Conservation (phyloP, 2,113 vertebrate genomes). For the Sylvietta virens region DNA sequence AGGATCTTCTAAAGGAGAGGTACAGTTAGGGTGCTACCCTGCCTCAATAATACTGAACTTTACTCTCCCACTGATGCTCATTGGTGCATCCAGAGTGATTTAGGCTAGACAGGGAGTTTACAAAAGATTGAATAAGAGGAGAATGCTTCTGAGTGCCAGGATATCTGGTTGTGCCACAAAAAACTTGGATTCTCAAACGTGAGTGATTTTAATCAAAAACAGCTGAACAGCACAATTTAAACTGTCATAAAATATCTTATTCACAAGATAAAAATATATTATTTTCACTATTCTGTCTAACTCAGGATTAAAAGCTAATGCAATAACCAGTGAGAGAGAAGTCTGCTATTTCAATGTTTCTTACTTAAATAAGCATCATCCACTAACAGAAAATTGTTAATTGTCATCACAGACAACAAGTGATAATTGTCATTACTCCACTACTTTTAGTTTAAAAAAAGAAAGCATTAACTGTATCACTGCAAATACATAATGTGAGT, state of each 20-base stretch:
- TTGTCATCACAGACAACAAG: not conserved
- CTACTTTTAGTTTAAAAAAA: not conserved
- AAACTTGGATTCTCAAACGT: not conserved
- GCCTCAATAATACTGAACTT: not conserved
- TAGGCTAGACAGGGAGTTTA: not conserved
- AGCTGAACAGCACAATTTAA: not conserved
- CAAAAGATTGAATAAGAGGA: not conserved
- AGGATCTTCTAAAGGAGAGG: not conserved
- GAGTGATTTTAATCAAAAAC: not conserved
- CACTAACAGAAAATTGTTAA: not conserved
- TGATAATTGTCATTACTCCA: not conserved
- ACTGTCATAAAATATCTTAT: not conserved
- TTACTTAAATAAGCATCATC: not conserved
- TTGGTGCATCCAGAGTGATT: not conserved
- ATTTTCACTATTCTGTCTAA: not conserved
- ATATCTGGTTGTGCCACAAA: not conserved
- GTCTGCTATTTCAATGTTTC: not conserved
- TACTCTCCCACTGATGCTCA: not conserved
- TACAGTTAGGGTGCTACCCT: not conserved
- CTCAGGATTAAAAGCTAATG: not conserved
- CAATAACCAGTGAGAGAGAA: not conserved
- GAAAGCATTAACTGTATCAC: not conserved
- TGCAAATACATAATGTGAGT: not conserved
- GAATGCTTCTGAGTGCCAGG: not conserved
- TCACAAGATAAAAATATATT: not conserved